These are phyloP conservation scores for Cordilura impudica DNA, from an alignment of 2,888 invertebrate genomes.

Conservation along the genomic window DNA sequence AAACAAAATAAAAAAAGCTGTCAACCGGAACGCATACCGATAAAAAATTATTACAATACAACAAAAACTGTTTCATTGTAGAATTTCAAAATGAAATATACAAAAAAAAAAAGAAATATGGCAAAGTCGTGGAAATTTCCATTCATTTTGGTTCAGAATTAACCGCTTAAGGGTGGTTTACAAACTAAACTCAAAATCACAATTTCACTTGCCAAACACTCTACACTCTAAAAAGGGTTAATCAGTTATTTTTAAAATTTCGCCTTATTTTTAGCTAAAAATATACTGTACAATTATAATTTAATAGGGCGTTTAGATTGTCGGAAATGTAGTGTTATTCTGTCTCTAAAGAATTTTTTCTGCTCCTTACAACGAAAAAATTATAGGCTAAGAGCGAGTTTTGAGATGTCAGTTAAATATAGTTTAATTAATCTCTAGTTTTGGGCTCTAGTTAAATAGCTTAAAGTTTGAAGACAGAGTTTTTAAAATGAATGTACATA, in stretches of 20 bases:
- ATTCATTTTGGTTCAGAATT: slow-evolving; percentile 65
- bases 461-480: too few species aligned
- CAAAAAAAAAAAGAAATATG: slow-evolving; percentile 10
- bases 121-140: slow-evolving; percentile 71
- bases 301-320: neutral
- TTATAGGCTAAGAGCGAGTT: too few species aligned
- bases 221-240: slow-evolving; percentile 22
- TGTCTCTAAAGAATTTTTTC: too few species aligned
- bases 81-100: slow-evolving; percentile 30
- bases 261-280: neutral
- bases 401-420: too few species aligned
- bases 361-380: too few species aligned
- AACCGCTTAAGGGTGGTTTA: slow-evolving; percentile 30
- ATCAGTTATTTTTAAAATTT: slow-evolving; percentile 2
- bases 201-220: neutral
- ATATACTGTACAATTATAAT: neutral
- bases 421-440: too few species aligned
- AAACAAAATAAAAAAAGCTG: slow-evolving; percentile 2
- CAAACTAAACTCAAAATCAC: neutral
- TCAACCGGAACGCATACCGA: slow-evolving; percentile 31
- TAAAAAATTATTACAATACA: neutral
- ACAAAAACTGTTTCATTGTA: slow-evolving; percentile 24
- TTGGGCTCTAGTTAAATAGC: too few species aligned
- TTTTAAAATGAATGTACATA: too few species aligned
- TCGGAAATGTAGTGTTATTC: neutral